phyloP scores from a whole-genome alignment of 1,140 invertebrate genomes.

The Nasonia vitripennis region DNA sequence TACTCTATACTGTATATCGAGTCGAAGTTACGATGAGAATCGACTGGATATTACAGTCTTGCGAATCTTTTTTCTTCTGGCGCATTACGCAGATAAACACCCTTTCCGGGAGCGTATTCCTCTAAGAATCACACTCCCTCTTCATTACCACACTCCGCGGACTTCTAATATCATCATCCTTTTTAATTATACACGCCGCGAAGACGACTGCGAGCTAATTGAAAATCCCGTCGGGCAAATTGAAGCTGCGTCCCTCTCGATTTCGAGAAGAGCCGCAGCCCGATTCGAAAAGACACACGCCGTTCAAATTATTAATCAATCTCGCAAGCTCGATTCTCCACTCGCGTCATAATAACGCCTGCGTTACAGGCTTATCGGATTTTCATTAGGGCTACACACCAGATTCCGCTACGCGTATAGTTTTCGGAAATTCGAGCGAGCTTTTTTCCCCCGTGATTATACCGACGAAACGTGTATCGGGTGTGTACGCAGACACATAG shows the following conservation, averaged over 20 bases:
- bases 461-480: too few species aligned
- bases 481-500: too few species aligned
- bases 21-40: too few species aligned
- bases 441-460: too few species aligned
- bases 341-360: neutral
- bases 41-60: too few species aligned
- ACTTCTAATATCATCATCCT: neutral
- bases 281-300: neutral
- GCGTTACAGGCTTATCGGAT: constrained; percentile 8
- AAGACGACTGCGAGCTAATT: neutral
- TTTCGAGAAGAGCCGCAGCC: neutral
- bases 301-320: constrained; percentile 26
- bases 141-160: neutral
- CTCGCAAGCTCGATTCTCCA: neutral
- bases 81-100: too few species aligned
- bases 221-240: neutral
- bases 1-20: too few species aligned
- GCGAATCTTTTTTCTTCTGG: too few species aligned
- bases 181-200: neutral
- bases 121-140: neutral
- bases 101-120: neutral
- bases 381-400: neutral
- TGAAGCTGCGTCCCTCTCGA: neutral
- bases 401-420: too few species aligned
- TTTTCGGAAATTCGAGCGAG: too few species aligned